A percentile compares a stretch with the other conserved stretches of the same genome.
These are phyloP conservation scores for Diuraphis noxia DNA, from an alignment of 1,140 invertebrate species.

Conservation along the genomic window DNA sequence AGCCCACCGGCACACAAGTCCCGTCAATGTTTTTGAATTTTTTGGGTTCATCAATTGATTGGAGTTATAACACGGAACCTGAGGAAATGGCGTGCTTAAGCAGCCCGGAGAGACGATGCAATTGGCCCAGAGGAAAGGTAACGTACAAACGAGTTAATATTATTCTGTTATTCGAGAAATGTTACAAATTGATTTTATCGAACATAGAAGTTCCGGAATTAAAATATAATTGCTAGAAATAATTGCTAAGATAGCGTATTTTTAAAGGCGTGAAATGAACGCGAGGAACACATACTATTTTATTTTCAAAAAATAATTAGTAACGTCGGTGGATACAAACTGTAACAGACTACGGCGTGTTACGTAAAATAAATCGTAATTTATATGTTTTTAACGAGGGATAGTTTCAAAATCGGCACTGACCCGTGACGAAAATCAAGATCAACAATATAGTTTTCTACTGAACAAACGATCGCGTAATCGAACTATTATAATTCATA, in stretches of 20 bases:
- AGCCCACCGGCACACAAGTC: constrained; percentile 80
- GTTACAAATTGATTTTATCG: not conserved
- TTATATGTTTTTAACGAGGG: constrained; percentile 27
- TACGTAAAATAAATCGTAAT: not conserved
- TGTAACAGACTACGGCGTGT: not conserved
- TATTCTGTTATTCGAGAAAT: not conserved
- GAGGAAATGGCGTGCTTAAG: constrained; percentile 81
- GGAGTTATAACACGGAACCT: constrained; percentile 83
- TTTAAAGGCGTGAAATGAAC: not conserved
- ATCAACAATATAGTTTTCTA: constrained; percentile 8
- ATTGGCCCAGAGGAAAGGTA: constrained; percentile 83
- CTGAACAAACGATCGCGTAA: not conserved
- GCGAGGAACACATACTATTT: not conserved
- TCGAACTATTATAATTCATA: not conserved
- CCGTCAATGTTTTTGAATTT: constrained; percentile 85
- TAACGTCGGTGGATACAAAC: not conserved
- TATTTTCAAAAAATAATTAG: not conserved
- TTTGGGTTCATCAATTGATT: constrained; percentile 81
- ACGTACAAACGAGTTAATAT: not conserved
- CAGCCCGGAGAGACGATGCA: constrained; percentile 73
- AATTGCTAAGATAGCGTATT: not conserved
- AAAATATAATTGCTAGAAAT: not conserved
- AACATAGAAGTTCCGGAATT: not conserved
- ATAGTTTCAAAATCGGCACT: not conserved
- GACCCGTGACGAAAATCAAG: constrained; percentile 20